Base-by-base conservation (phyloP, 2,888 invertebrate genomes). In the Ischnus inquisitorius region DNA sequence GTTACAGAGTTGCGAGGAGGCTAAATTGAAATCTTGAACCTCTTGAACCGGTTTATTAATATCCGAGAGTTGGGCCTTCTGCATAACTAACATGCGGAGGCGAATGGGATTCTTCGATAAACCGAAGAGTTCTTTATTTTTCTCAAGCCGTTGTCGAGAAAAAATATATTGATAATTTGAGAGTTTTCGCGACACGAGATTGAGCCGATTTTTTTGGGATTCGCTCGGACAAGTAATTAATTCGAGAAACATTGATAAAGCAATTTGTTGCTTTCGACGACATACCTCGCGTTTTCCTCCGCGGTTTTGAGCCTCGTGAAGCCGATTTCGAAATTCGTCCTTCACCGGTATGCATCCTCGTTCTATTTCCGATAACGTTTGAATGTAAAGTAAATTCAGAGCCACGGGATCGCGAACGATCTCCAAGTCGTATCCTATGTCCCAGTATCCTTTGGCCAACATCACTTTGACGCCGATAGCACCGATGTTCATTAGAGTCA, bases 401-500 rank as follows among this genome's bases (percentile, higher is more conserved):
- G 98, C 97, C 57, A 98, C 96, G 81, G 96, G 95, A 93, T 98
- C 97, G 83, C 95, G 95, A 94, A 98, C 95, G 86, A 99, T 94
- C 92, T 97, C 96, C 83, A 96, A 94, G 94, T 99, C 99, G 94
- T 97, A 97, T 78, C 95, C 95, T 34, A 96, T 95, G 93, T 99
- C 98, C 98, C 98, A 99, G 93, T 97, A 98, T 94, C 98, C 97
- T 95, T 98, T 99, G 90, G 98, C 95, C 87, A 99, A 95, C 87
- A 98, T 96, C 93, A 99, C 96, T 94, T 96, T 96, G 92, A 96
- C 96, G 86, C 96, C 96, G 85, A 96, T 96, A 82, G 97, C 95
- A 93, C 96, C 88, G 69, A 92, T 87, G 77, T 91, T 96, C 92
- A 97, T 97, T 88, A 97, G 96, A 75, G 99, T 98, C 94, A 99